Percentiles rank a stretch among this genome's conserved stretches.
phyloP scores from a whole-genome alignment of 2,797 vertebrate genomes.

The Sandelia bainsii region DNA sequence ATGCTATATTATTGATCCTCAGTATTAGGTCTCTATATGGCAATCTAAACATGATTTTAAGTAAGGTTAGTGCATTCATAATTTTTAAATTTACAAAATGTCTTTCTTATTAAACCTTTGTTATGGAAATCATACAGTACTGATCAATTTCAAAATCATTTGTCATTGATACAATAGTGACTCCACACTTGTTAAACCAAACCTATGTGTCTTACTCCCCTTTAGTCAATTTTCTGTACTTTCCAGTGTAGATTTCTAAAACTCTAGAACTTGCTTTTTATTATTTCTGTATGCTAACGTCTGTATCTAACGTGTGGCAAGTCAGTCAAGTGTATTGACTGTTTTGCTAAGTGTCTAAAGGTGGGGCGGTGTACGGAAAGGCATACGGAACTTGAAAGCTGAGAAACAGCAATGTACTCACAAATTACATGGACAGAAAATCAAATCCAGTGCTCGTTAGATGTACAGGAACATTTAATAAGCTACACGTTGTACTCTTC shows the following conservation, averaged over 20 bases:
- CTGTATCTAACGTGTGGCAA: not conserved
- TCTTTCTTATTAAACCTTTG: no score
- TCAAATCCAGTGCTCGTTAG: not conserved
- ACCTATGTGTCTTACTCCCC: no score
- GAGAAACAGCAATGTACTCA: conserved; percentile 3
- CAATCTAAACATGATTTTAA: no score
- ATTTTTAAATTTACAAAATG: no score
- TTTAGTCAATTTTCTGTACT: not conserved
- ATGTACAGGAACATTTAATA: not conserved
- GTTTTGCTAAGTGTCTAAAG: not conserved
- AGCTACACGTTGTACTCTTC: not conserved
- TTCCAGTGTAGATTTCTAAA: not conserved
- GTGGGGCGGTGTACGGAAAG: not conserved
- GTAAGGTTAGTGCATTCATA: no score
- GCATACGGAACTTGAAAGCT: not conserved
- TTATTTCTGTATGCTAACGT: not conserved
- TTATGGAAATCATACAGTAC: no score
- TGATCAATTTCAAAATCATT: no score
- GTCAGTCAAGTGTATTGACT: not conserved
- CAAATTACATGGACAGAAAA: not conserved
- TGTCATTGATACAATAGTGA: no score
- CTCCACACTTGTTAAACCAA: no score
- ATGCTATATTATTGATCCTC: no score
- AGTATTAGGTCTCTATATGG: no score
- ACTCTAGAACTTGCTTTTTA: not conserved